Conservation (phyloP, 2,797 vertebrate species). For the Melanogrammus aeglefinus region DNA sequence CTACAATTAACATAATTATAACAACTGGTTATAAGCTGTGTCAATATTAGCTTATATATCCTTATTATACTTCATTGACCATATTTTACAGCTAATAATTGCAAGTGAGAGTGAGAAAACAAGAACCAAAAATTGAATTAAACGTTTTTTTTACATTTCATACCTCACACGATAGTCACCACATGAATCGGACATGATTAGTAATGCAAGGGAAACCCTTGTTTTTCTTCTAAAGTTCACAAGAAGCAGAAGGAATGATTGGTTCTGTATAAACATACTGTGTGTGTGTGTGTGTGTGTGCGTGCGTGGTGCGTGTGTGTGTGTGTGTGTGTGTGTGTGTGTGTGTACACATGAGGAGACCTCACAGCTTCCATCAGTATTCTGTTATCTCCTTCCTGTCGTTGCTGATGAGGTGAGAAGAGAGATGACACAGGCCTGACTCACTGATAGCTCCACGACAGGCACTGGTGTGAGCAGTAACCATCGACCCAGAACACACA, state of each 20-base stretch:
- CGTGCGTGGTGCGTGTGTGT: too few species aligned
- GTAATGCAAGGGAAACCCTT: too few species aligned
- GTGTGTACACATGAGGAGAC: neutral
- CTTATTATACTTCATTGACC: too few species aligned
- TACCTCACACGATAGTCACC: too few species aligned
- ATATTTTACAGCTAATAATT: too few species aligned
- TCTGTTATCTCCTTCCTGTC: slow-evolving; percentile 48
- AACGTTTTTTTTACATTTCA: too few species aligned
- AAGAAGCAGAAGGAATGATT: slow-evolving; percentile 34
- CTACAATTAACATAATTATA: too few species aligned
- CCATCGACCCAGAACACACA: neutral
- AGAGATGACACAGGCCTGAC: slow-evolving; percentile 50
- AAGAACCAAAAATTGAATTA: too few species aligned
- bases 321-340: neutral
- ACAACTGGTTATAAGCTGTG: too few species aligned
- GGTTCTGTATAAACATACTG: neutral
- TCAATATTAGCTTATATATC: too few species aligned
- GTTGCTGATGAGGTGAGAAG: slow-evolving; percentile 56
- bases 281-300: slow-evolving; percentile 10
- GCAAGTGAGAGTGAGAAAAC: too few species aligned
- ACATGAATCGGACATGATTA: too few species aligned
- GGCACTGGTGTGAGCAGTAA: slow-evolving; percentile 31
- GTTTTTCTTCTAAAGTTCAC: neutral
- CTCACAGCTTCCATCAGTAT: neutral
- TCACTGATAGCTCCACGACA: slow-evolving; percentile 56